Base-by-base conservation (phyloP, 2,797 vertebrate genomes). In the Acrossocheilus fasciatus region DNA sequence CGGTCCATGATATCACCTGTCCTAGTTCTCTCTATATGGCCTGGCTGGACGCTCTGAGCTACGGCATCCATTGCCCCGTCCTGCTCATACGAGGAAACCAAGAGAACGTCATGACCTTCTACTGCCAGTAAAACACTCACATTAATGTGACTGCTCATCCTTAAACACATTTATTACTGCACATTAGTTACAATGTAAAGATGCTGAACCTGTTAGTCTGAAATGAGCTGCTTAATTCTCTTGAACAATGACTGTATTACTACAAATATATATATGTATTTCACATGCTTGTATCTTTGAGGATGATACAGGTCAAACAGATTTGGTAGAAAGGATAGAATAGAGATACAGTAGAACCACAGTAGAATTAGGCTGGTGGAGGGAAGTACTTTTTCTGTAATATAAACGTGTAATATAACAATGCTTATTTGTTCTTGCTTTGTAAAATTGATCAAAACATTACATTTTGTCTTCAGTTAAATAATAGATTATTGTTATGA, bases 1-100 rank as follows among this genome's bases (percentile, higher is more conserved):
- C 95, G 0, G 93, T 95, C 15, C 93, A 94, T 2, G 92, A 91
- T 47, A 92, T 88, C 0, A 92, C 93, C 91, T 95, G 94, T 10
- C 93, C 95, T 50, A 93, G 94, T 18, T 90, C 92, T 17, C 94
- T 95, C 26, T 95, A 96, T 84, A 94, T 96, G 94, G 93, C 95
- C 78, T 95, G 94, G 95, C 87, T 96, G 87, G 94, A 96, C 26
- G 90, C 91, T 0, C 90, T 96, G 89, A 95, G 93, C 23, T 92
- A 82, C 34, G 93, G 93, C 87, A 94, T 95, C 3, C 88, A 89
- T 83, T 94, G 94, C 10, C 95, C 95, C 0, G 41, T 86, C 0
- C 88, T 92, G 81, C 93, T 96, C 69, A 95, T 96, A 74, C 90
- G 92, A 87, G 94, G 95, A 79, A 96, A 96, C 91, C 96, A 96